Evolutionary conservation across 2,888 invertebrate species (phyloP).

Genomic region (Melikaiella ostensackeni): DNA sequence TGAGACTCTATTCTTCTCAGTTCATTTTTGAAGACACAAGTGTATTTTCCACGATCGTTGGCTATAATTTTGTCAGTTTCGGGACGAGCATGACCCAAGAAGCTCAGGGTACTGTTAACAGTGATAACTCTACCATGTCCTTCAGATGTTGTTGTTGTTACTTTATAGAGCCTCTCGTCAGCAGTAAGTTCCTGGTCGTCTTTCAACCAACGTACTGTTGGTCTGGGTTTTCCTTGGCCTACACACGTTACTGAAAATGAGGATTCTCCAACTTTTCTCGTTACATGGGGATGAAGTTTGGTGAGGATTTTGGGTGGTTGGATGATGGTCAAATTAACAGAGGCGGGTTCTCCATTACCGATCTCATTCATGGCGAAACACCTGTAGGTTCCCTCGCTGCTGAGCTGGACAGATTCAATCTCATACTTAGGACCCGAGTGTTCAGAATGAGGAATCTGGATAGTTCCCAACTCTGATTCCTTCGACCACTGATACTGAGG

Average conservation of each 20-base stretch:
- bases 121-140: slow-evolving; percentile 88
- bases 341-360: slow-evolving; percentile 91
- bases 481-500: slow-evolving; percentile 95
- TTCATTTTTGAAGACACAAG: slow-evolving; percentile 93
- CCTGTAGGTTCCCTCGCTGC: slow-evolving; percentile 92
- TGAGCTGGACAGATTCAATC: slow-evolving; percentile 90
- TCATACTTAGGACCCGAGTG: slow-evolving; percentile 91
- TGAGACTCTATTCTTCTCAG: slow-evolving; percentile 92
- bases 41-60: slow-evolving; percentile 91
- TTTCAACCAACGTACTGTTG: slow-evolving; percentile 91
- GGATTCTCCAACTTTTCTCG: slow-evolving; percentile 86
- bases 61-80: slow-evolving; percentile 88
- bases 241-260: slow-evolving; percentile 90
- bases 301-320: slow-evolving; percentile 92
- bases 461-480: slow-evolving; percentile 83
- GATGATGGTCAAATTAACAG: slow-evolving; percentile 90
- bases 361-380: slow-evolving; percentile 94
- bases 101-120: slow-evolving; percentile 89
- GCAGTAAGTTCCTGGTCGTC: slow-evolving; percentile 89
- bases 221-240: slow-evolving; percentile 93
- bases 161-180: slow-evolving; percentile 88
- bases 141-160: slow-evolving; percentile 87
- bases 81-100: slow-evolving; percentile 88
- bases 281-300: slow-evolving; percentile 90
- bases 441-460: slow-evolving; percentile 86